Conservation (phyloP, 2,797 vertebrate genomes). For the Labroides dimidiatus region DNA sequence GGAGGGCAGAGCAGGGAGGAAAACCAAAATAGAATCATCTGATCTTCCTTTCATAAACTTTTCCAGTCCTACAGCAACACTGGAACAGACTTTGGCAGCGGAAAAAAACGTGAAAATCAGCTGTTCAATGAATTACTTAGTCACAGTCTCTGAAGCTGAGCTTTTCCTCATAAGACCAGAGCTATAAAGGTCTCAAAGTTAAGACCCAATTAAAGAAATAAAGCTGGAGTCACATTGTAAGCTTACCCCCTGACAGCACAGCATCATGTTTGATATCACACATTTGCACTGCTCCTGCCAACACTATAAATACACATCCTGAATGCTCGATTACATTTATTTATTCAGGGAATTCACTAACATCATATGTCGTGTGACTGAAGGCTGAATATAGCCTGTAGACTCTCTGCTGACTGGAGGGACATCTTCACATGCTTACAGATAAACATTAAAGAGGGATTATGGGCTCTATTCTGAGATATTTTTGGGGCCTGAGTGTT, state of each 20-base stretch:
- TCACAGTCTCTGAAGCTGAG: constrained; percentile 28
- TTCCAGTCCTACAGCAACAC: constrained; percentile 71
- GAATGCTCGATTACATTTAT: constrained; percentile 43
- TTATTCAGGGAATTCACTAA: constrained; percentile 54
- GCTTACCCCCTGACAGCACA: constrained; percentile 3
- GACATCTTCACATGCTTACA: constrained; percentile 37
- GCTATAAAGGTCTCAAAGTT: background rate
- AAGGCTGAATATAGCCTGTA: constrained; percentile 48
- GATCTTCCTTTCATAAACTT: constrained; percentile 77
- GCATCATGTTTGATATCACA: constrained; percentile 25
- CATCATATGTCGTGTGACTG: constrained; percentile 50
- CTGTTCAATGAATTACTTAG: constrained; percentile 54
- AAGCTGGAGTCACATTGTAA: background rate
- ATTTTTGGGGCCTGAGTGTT: background rate
- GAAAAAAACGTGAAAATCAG: constrained; percentile 46
- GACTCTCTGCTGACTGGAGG: constrained; percentile 14
- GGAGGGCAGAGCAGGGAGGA: constrained; percentile 50
- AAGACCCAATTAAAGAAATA: background rate
- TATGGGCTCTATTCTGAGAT: background rate
- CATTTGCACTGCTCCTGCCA: constrained; percentile 14
- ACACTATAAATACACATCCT: constrained; percentile 52
- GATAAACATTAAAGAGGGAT: background rate
- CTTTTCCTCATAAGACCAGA: constrained; percentile 19
- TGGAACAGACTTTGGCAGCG: constrained; percentile 48
- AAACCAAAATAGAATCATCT: constrained; percentile 75